phyloP scores from a whole-genome alignment of 2,888 invertebrate species.

The Hypena proboscidalis region DNA sequence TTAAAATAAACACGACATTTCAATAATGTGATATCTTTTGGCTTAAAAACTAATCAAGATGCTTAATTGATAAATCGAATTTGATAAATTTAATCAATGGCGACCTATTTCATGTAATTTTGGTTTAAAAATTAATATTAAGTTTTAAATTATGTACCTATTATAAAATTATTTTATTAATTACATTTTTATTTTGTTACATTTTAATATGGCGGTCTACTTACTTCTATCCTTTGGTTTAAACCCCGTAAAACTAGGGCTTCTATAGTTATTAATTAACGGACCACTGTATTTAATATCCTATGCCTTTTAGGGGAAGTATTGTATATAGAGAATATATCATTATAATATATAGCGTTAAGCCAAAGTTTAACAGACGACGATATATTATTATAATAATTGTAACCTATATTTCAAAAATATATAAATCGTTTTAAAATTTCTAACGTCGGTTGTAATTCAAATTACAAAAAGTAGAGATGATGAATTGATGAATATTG shows the following conservation, averaged over 20 bases:
- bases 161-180: neutral
- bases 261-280: slow-evolving; percentile 57
- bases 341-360: slow-evolving; percentile 43
- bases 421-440: slow-evolving; percentile 20
- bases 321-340: slow-evolving; percentile 60
- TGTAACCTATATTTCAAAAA: slow-evolving; percentile 43
- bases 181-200: neutral
- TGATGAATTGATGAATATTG: neutral
- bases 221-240: slow-evolving; percentile 14
- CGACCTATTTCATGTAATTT: too few species aligned
- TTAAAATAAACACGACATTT: too few species aligned
- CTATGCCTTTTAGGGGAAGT: slow-evolving; percentile 69
- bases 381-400: slow-evolving; percentile 40
- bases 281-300: slow-evolving; percentile 75
- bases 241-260: slow-evolving; percentile 47
- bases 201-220: slow-evolving; percentile 18
- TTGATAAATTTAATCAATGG: too few species aligned
- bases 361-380: slow-evolving; percentile 52
- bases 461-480: slow-evolving; percentile 17
- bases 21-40: too few species aligned
- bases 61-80: too few species aligned
- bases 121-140: too few species aligned
- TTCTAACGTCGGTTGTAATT: slow-evolving; percentile 21
- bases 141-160: too few species aligned
- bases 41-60: too few species aligned